Conservation (phyloP, 2,113 vertebrate genomes). For the Scolopax mira region DNA sequence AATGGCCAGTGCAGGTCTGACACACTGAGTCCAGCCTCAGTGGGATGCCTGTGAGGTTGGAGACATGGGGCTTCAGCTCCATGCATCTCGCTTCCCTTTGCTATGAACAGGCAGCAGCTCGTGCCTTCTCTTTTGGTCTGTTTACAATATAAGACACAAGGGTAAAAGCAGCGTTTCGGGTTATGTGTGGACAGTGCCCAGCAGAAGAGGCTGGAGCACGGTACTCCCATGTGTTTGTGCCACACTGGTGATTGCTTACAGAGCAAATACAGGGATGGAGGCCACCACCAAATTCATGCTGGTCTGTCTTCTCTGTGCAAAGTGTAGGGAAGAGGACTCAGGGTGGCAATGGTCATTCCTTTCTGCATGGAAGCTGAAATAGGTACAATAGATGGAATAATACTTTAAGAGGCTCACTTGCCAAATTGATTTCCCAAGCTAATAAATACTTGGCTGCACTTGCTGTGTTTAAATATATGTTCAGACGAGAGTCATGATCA, state of each 20-base stretch:
- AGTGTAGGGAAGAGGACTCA: neutral
- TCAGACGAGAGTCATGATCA: neutral
- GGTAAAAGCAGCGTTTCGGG: neutral
- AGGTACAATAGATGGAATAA: neutral
- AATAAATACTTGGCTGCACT: constrained; percentile 47
- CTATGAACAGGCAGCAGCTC: neutral
- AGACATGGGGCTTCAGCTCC: neutral
- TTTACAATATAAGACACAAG: neutral
- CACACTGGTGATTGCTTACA: fast-evolving
- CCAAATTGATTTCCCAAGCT: constrained; percentile 38
- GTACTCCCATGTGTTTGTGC: fast-evolving
- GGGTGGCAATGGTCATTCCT: neutral
- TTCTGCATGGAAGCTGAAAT: neutral
- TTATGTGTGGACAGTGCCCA: neutral
- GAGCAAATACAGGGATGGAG: neutral
- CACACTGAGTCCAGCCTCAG: fast-evolving
- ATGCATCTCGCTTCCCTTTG: neutral
- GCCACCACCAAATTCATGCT: neutral
- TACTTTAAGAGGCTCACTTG: neutral
- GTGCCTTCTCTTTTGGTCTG: neutral
- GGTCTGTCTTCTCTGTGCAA: fast-evolving
- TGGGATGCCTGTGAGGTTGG: neutral
- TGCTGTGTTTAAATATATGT: constrained; percentile 3
- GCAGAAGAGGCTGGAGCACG: neutral
- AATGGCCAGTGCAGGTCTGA: neutral